Evolutionary conservation across 1,140 invertebrate genomes (phyloP).

Genomic region (Chrysopa pallens): DNA sequence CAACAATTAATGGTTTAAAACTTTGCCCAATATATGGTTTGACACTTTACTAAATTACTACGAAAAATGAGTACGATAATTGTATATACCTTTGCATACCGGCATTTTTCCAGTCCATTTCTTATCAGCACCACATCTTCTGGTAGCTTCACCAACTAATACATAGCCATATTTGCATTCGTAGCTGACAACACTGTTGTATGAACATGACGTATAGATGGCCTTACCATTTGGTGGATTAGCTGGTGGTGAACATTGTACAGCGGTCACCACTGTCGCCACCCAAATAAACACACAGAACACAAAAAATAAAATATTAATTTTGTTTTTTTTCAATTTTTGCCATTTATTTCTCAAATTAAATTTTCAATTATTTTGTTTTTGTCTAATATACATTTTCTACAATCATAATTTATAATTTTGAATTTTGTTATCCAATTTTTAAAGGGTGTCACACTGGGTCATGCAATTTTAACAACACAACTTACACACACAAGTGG

Average conservation of each 20-base stretch:
- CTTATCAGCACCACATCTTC: slow-evolving; percentile 77
- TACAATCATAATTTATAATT: too few species aligned
- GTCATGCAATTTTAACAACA: neutral
- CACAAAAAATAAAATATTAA: slow-evolving; percentile 4
- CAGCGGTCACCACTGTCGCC: slow-evolving; percentile 59
- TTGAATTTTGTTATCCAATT: too few species aligned
- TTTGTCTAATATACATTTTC: neutral
- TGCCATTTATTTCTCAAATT: neutral
- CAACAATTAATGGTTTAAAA: too few species aligned
- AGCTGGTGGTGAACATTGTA: slow-evolving; percentile 73
- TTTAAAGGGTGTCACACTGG: too few species aligned
- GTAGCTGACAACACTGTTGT: slow-evolving; percentile 84
- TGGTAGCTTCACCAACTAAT: slow-evolving; percentile 68
- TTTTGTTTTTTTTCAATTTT: neutral
- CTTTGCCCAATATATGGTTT: too few species aligned
- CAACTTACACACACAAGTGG: slow-evolving; percentile 70
- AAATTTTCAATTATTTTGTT: neutral
- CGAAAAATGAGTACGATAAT: slow-evolving; percentile 5
- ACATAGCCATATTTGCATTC: slow-evolving; percentile 85
- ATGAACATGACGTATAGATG: slow-evolving; percentile 79
- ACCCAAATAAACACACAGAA: slow-evolving; percentile 10
- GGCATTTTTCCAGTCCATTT: slow-evolving; percentile 80
- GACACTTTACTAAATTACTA: too few species aligned
- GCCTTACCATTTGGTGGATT: slow-evolving; percentile 81
- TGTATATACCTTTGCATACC: slow-evolving; percentile 59